phyloP scores from a whole-genome alignment of 1,140 invertebrate genomes.

The Diplogasteroides magnus region DNA sequence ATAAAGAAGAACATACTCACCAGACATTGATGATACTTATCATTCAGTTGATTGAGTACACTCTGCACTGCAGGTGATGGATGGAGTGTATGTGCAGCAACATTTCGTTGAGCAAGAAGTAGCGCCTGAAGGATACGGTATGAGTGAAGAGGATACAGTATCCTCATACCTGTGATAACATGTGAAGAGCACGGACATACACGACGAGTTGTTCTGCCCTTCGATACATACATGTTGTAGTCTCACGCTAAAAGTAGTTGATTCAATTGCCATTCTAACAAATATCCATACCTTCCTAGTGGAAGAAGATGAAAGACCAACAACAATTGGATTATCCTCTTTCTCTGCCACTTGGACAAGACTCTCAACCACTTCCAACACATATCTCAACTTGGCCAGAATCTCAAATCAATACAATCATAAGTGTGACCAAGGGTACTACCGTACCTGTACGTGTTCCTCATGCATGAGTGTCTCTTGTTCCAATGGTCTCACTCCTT shows the following conservation, averaged over 20 bases:
- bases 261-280: conserved; percentile 11
- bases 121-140: conserved; percentile 66
- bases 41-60: conserved; percentile 57
- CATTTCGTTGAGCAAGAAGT: conserved; percentile 78
- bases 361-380: conserved; percentile 80
- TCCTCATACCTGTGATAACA: conserved; percentile 65
- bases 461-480: conserved; percentile 89
- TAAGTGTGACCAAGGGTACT: too few species aligned
- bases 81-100: conserved; percentile 74
- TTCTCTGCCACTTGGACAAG: conserved; percentile 75
- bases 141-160: too few species aligned
- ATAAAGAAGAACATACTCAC: too few species aligned
- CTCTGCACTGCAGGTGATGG: conserved; percentile 82
- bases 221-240: conserved; percentile 56
- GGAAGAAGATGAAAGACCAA: conserved; percentile 41
- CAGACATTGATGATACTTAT: conserved; percentile 53
- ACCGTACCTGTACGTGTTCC: conserved; percentile 79
- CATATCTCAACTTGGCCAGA: conserved; percentile 84
- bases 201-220: conserved; percentile 84
- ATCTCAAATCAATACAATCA: conserved; percentile 49
- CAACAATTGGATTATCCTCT: conserved; percentile 65
- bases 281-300: conserved; percentile 21
- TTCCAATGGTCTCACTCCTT: conserved; percentile 71
- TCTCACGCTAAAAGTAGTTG: conserved; percentile 15
- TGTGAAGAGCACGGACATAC: conserved; percentile 79